Conservation (phyloP, 2,797 vertebrate species). For the Tadarida brasiliensis region DNA sequence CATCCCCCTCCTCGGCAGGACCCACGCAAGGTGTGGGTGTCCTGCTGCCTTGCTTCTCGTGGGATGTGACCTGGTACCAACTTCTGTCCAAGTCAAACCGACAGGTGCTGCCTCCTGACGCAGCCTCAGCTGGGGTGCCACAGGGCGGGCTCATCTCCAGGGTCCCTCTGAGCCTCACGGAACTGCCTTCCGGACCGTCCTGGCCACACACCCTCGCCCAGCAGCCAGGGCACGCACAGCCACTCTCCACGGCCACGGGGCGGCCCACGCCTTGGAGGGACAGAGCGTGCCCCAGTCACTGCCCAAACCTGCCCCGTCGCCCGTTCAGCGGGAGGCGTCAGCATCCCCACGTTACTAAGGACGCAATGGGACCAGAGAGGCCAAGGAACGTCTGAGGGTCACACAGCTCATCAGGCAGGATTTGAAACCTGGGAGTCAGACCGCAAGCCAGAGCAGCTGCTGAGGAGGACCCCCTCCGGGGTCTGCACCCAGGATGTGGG, state of each 20-base stretch:
- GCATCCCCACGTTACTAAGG: background rate
- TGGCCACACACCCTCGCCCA: rapidly evolving
- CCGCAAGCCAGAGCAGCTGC: background rate
- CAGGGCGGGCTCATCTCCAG: background rate
- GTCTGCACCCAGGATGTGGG: rapidly evolving
- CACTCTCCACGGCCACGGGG: rapidly evolving
- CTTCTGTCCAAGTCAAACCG: background rate
- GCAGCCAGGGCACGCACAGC: background rate
- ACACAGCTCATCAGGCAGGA: background rate
- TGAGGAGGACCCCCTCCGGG: background rate
- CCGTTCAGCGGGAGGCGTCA: rapidly evolving
- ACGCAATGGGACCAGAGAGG: background rate
- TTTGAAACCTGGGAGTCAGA: background rate
- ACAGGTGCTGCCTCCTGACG: background rate
- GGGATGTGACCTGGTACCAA: background rate
- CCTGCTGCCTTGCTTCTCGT: rapidly evolving
- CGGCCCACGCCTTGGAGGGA: rapidly evolving
- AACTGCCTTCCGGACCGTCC: background rate
- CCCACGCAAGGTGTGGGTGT: rapidly evolving
- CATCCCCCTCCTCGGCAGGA: background rate
- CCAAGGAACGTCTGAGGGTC: background rate
- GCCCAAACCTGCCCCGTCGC: rapidly evolving
- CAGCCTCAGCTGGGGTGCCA: rapidly evolving
- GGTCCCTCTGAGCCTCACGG: background rate
- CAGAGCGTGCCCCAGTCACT: rapidly evolving